These are phyloP conservation scores for Brachyhypopomus occidentalis DNA, from an alignment of 2,113 vertebrate species.

Conservation along the genomic window DNA sequence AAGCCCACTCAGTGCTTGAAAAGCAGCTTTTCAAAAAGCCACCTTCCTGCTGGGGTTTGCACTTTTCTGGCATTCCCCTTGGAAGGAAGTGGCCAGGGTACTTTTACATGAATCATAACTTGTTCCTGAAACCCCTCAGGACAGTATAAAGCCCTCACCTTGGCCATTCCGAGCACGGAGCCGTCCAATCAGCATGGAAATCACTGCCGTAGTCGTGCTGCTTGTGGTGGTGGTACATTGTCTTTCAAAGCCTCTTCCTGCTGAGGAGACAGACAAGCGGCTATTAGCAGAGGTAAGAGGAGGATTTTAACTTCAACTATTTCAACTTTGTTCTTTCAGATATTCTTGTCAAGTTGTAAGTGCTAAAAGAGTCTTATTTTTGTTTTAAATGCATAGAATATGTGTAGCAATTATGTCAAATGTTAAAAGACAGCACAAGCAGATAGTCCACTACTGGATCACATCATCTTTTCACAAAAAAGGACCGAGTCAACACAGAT, in stretches of 20 bases:
- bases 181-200: constrained; percentile 28
- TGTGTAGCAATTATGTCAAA: background rate
- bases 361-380: background rate
- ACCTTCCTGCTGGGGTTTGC: constrained; percentile 5
- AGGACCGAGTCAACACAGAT: background rate
- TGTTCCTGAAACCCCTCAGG: background rate
- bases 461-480: background rate
- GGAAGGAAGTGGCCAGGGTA: constrained; percentile 42
- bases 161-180: background rate
- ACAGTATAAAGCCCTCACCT: constrained; percentile 39
- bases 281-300: constrained; percentile 33
- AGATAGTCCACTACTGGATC: background rate
- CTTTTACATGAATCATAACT: constrained; percentile 53
- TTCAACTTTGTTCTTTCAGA: background rate
- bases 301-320: background rate
- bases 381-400: background rate
- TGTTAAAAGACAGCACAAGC: background rate
- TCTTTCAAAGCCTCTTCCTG: constrained; percentile 35
- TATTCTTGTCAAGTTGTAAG: background rate
- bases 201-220: constrained; percentile 32
- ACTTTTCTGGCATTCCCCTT: background rate
- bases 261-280: background rate
- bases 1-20: constrained; percentile 15
- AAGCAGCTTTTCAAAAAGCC: constrained; percentile 27
- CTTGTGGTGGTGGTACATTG: constrained; percentile 11